Percentiles rank a stretch among this genome's conserved stretches.
Evolutionary conservation across 2,888 invertebrate species (phyloP).

Genomic region (Cenopis cana): DNA sequence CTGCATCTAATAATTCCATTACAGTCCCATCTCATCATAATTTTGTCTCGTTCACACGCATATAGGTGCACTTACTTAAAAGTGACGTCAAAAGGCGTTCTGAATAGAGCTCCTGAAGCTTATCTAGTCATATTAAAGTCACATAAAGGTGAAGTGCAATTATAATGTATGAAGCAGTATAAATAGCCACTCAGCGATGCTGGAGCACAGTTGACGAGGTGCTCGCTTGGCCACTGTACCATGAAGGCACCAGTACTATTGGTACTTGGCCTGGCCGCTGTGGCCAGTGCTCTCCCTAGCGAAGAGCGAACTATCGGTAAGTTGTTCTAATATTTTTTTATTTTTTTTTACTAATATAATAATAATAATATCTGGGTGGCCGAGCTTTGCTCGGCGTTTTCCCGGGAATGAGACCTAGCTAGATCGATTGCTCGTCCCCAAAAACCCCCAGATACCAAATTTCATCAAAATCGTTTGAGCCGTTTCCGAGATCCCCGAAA

Average conservation of each 20-base stretch:
- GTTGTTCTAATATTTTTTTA: slow-evolving; percentile 39
- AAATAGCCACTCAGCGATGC: slow-evolving; percentile 53
- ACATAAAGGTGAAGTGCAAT: slow-evolving; percentile 45
- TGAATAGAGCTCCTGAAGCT: not conserved
- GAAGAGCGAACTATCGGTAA: slow-evolving; percentile 66
- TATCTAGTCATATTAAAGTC: slow-evolving; percentile 40
- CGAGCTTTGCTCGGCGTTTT: no score
- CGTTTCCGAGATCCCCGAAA: no score
- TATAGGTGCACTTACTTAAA: not conserved
- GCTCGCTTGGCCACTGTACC: slow-evolving; percentile 63
- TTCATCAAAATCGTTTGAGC: no score
- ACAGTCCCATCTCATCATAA: no score
- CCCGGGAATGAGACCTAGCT: no score
- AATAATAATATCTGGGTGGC: no score
- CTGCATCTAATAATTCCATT: no score
- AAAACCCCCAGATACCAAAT: no score
- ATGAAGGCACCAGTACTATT: slow-evolving; percentile 70
- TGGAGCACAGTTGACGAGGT: slow-evolving; percentile 65
- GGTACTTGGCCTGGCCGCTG: slow-evolving; percentile 67
- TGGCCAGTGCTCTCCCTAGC: slow-evolving; percentile 67
- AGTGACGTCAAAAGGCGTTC: not conserved
- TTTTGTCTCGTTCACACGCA: not conserved
- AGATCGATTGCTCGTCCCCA: no score
- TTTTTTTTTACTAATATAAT: not conserved
- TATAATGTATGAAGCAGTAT: slow-evolving; percentile 51